Evolutionary conservation across 2,888 invertebrate genomes (phyloP).

Genomic region (Drosophila flavopinicola): DNA sequence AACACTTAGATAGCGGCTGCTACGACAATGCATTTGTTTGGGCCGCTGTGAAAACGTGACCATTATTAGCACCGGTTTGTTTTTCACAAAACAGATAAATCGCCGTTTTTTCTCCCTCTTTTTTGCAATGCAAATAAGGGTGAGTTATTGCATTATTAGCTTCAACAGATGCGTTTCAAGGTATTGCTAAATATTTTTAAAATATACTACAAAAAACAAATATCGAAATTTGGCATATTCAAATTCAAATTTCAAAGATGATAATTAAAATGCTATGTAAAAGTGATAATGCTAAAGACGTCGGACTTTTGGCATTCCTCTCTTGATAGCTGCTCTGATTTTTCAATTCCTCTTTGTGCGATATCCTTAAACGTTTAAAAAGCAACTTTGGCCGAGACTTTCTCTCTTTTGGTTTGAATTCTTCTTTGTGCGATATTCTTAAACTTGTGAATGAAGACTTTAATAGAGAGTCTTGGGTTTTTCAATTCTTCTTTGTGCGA

Average conservation of each 20-base stretch:
- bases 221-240: too few relatives aligned
- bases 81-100: conserved; percentile 30
- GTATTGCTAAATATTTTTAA: neutral
- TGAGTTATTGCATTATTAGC: neutral
- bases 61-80: conserved; percentile 58
- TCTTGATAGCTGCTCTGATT: neutral
- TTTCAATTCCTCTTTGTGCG: neutral
- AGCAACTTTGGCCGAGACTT: neutral
- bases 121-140: conserved; percentile 20
- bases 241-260: too few relatives aligned
- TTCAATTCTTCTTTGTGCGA: neutral
- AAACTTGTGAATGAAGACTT: neutral
- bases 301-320: too few relatives aligned
- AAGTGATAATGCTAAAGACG: too few relatives aligned
- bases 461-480: neutral
- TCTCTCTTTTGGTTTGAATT: too few relatives aligned
- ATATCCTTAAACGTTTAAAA: neutral
- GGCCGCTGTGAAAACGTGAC: conserved; percentile 69
- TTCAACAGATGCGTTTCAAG: neutral
- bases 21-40: conserved; percentile 68
- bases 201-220: too few relatives aligned
- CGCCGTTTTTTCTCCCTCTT: neutral
- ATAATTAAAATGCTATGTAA: too few relatives aligned
- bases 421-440: neutral
- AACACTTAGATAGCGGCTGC: conserved; percentile 71